Evolutionary conservation across 2,888 invertebrate species (phyloP), one percentile per base, ranked within the genome.

Genomic region (Rhabditophanes sp.): DNA sequence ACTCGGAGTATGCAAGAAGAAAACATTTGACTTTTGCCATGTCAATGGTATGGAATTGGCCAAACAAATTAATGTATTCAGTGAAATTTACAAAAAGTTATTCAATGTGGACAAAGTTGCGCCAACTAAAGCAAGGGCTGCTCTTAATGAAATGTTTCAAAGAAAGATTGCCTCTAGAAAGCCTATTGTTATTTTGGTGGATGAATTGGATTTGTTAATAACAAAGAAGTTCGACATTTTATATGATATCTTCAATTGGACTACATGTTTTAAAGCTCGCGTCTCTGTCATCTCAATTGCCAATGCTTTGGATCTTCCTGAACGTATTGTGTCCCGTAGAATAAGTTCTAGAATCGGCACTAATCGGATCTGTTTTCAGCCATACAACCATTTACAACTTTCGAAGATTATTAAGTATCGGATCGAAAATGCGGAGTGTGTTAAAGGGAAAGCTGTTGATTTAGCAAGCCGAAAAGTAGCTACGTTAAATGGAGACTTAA

Each of bases 221-320:
- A 61, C 50, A 19, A 47, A 46, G 29, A 45, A 45, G 24, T 58
- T 61, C 32, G 56, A 53, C 20, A 50, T 59, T 0, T 76, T 96
- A 23, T 99, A 99, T 69, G 88, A 85, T 67, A 73, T 96, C 41
- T 75, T 96, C 66, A 90, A 96, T 65, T 96, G 93, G 90, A 83
- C 90, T 0, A 76, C 78, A 0, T 78, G 80, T 63, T 72, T 75
- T 20, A 70, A 74, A 1, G 78, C 82, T 0, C 75, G 76, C 31
- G 73, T 96, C 24, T 76, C 84, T 2, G 82, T 96, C 0, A 73
- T 96, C 1, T 84, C 90, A 2, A 88, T 99, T 40, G 90, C 93
- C 25, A 96, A 96, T 68, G 93, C 96, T 0, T 84, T 93, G 82
- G 93, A 96, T 72, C 71, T 96, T 45, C 93, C 96, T 0, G 93